Base-by-base conservation (phyloP, 2,113 vertebrate species). In the Centrocercus urophasianus region DNA sequence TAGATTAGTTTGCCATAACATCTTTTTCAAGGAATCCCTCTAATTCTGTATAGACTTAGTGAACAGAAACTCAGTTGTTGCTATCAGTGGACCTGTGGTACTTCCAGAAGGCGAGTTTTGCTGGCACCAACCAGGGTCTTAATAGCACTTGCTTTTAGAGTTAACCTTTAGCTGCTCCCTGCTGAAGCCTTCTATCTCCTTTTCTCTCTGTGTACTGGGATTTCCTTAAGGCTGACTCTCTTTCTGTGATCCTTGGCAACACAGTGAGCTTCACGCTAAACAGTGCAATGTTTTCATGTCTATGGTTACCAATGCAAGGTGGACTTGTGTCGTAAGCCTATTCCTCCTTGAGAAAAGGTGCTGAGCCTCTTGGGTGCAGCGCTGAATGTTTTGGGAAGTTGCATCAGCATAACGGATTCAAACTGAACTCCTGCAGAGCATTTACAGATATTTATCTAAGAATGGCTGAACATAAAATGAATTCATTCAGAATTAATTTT, bases 311-410 rank as follows among this genome's bases (percentile, higher is more conserved):
- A 25, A 48, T 82, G 43, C 8, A 20, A 66, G 84, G 79, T 40
- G 28, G 15, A 13, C 30, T 27, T 16, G 25, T 18, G 7, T 50
- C 70, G 34, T 87, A 25, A 15, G 16, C 38, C 20, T 72, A 7
- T 16, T 87, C 10, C 64, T 87, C 50, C 36, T 67, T 60, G 45
- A 78, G 66, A 64, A 45, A 65, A 65, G 77, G 15, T 67, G 50
- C 28, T 38, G 56, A 88, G 25, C 25, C 60, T 90, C 60, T 42
- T 56, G 79, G 34, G 83, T 67, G 32, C 21, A 64, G 56, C 9
- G 8, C 42, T 38, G 64, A 45, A 32, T 75, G 57, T 75, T 88
- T 90, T 75, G 42, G 50, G 22, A 83, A 64, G 38, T 89, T 95
- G 54, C 80, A 69, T 95, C 77, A 92, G 38, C 22, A 60, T 54